Evolutionary conservation across 2,888 invertebrate species (phyloP).

Genomic region (Lottia gigantea): DNA sequence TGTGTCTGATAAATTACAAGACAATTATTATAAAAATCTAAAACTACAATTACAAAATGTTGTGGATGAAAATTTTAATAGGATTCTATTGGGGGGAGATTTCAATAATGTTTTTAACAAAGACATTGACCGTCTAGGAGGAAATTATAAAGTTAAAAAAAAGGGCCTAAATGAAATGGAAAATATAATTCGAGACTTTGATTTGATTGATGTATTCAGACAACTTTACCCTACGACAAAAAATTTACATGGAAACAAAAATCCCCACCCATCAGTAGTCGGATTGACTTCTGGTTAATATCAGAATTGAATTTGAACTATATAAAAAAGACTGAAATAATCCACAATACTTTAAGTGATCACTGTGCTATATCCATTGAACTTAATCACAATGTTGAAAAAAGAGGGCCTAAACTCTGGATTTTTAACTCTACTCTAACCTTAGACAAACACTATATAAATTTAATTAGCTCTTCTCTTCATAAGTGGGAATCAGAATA

Average conservation of each 20-base stretch:
- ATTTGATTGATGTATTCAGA: not conserved
- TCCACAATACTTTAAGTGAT: not conserved
- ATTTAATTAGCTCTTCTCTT: constrained; percentile 1
- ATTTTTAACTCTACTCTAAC: not conserved
- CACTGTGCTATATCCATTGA: not conserved
- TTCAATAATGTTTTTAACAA: not conserved
- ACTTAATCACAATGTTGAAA: not conserved
- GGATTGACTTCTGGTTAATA: no score
- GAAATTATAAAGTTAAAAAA: not conserved
- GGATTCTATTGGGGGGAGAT: not conserved
- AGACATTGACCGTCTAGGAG: not conserved
- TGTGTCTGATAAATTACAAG: not conserved
- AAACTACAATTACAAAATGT: not conserved
- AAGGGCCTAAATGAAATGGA: not conserved
- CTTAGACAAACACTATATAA: constrained; percentile 10
- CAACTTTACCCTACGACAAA: not conserved
- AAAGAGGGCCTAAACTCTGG: not conserved
- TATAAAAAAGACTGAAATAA: not conserved
- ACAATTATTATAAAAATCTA: not conserved
- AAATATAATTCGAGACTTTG: not conserved
- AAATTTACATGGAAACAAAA: not conserved
- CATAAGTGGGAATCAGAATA: not conserved
- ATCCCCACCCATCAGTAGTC: not conserved
- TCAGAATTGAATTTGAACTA: no score
- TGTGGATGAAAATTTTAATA: not conserved